phyloP scores from a whole-genome alignment of 2,888 invertebrate species.

The Pandemis corylana region DNA sequence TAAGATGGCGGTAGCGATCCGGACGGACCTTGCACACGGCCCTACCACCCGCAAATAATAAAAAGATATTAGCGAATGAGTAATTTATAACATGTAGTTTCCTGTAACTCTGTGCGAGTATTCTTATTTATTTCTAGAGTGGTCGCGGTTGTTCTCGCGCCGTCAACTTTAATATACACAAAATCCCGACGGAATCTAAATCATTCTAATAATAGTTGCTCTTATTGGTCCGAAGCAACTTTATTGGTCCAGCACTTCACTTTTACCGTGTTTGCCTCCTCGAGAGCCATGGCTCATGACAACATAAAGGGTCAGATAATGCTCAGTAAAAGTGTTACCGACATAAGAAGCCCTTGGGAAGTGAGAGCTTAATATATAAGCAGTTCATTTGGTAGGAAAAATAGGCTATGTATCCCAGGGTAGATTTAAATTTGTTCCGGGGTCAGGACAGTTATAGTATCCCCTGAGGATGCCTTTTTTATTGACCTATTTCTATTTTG shows the following conservation, averaged over 20 bases:
- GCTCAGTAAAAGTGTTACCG: slow-evolving; percentile 28
- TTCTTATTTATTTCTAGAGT: not conserved
- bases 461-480: slow-evolving; percentile 20
- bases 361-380: not conserved
- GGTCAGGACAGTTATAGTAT: slow-evolving; percentile 17
- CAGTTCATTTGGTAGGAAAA: not conserved
- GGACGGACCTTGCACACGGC: too few relatives aligned
- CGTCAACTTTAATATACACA: not conserved
- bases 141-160: not conserved
- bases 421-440: slow-evolving; percentile 9
- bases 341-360: slow-evolving; percentile 16
- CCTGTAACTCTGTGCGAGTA: not conserved
- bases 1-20: too few relatives aligned
- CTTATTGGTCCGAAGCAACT: slow-evolving; percentile 9
- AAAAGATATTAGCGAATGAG: too few relatives aligned
- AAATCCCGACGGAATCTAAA: not conserved
- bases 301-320: slow-evolving; percentile 29
- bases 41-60: too few relatives aligned
- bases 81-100: not conserved
- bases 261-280: slow-evolving; percentile 23
- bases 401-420: slow-evolving; percentile 2
- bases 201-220: slow-evolving; percentile 6
- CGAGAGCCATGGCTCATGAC: slow-evolving; percentile 33
- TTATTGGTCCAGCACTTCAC: slow-evolving; percentile 35
- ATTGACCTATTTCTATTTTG: slow-evolving; percentile 24